phyloP scores from a whole-genome alignment of 2,888 invertebrate genomes.

The Latrodectus hesperus region DNA sequence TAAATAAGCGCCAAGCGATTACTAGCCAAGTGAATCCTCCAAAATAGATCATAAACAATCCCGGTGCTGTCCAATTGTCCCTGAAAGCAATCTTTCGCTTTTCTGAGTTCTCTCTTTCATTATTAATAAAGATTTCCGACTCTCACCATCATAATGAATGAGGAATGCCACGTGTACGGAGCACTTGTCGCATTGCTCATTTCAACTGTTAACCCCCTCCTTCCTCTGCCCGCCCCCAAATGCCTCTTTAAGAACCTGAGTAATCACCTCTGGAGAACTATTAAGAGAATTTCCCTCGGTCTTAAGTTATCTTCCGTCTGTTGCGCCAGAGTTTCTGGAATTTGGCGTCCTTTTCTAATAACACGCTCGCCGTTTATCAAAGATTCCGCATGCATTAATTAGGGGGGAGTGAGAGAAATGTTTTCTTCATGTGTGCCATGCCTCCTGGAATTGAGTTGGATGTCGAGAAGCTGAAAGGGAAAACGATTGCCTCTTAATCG shows the following conservation, averaged over 20 bases:
- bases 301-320: slow-evolving; percentile 39
- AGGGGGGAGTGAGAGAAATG: slow-evolving; percentile 32
- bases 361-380: slow-evolving; percentile 58
- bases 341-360: slow-evolving; percentile 62
- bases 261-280: slow-evolving; percentile 47
- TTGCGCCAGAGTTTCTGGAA: slow-evolving; percentile 44
- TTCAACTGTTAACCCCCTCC: slow-evolving; percentile 4
- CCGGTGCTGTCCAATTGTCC: no score
- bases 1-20: no score
- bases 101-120: slow-evolving; percentile 11
- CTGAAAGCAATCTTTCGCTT: background rate
- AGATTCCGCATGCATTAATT: slow-evolving; percentile 64
- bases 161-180: slow-evolving; percentile 54
- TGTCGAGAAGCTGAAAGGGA: background rate
- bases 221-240: background rate
- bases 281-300: slow-evolving; percentile 52
- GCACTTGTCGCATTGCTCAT: slow-evolving; percentile 66
- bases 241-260: slow-evolving; percentile 39
- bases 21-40: no score
- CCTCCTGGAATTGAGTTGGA: background rate
- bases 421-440: slow-evolving; percentile 22
- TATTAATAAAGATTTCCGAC: slow-evolving; percentile 64
- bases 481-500: background rate
- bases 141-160: slow-evolving; percentile 42
- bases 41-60: no score